Evolutionary conservation across 2,113 vertebrate species (phyloP), one percentile per base, ranked within the genome.

Genomic region (Gallinago media): DNA sequence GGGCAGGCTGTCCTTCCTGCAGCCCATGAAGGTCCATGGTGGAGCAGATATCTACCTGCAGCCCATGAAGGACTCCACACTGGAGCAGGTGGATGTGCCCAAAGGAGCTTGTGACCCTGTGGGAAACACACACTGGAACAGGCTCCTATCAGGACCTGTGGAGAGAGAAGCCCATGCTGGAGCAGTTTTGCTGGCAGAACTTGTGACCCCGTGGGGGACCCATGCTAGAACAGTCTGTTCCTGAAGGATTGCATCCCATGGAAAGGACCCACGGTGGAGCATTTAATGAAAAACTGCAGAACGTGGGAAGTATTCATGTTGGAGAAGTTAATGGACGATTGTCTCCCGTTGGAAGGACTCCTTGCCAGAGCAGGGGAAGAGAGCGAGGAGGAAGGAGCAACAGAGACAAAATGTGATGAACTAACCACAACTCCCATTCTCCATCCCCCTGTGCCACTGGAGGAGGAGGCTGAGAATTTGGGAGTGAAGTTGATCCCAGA

Each of bases 291-390:
- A 34, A 31, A 86, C 44, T 31, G 16, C 0, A 3, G 4, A 1
- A 47, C 10, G 3, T 17, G 42, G 32, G n/a, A 76, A 31, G 58
- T 16, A 40, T 13, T 9, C 34, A 26, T 4, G 2, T 40, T 26
- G 16, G 29, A 40, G 34, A 18, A 25, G 12, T 58, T 34, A 8
- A 6, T 47, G 26, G 5, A 63, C 6, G 5, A 62, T 18, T 63
- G 59, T 21, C 2, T 16, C 36, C 23, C 2, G 1, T n/a, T 36
- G 59, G 36, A 52, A 4, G 32, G 14, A 59, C 18, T 11, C 25
- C 42, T 42, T 0, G 0, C 5, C 9, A 11, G 31, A 76, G 12
- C 26, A 40, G 61, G 17, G 61, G 25, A 63, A 63, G 7, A 40
- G 36, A 13, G 26, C 40, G 61, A 63, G 11, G 26, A 40, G 12